phyloP scores from a whole-genome alignment of 2,113 vertebrate genomes.

The Thunnus maccoyii region DNA sequence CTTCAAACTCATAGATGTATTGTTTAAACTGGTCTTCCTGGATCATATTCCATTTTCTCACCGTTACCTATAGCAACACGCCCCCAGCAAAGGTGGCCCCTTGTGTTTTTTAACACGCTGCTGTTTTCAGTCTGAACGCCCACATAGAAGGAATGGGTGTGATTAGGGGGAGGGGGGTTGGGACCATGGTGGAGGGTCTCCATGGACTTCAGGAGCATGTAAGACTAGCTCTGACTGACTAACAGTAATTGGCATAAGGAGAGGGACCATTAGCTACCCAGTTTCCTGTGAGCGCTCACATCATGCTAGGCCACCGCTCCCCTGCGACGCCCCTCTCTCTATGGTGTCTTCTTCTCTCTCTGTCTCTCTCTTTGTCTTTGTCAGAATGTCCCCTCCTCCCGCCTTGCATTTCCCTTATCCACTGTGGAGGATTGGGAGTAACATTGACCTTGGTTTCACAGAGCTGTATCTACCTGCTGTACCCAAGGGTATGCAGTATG shows the following conservation, averaged over 20 bases:
- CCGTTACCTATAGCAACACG: not conserved
- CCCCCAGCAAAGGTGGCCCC: not conserved
- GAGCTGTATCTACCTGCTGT: constrained; percentile 52
- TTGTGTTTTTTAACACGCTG: not conserved
- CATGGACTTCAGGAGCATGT: constrained; percentile 40
- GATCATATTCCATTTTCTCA: not conserved
- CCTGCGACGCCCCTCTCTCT: constrained; percentile 17
- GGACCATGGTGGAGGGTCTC: constrained; percentile 45
- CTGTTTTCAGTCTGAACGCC: constrained; percentile 1
- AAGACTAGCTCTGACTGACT: constrained; percentile 66
- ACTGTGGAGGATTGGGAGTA: constrained; percentile 31
- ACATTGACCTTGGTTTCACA: constrained; percentile 51
- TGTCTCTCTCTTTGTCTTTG: constrained; percentile 11
- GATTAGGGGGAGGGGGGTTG: constrained; percentile 26
- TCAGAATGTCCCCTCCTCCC: constrained; percentile 15
- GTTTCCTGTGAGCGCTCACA: constrained; percentile 65
- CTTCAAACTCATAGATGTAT: too few species aligned
- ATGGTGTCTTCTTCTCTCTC: constrained; percentile 13
- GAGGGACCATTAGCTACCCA: constrained; percentile 67
- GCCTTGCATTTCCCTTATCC: constrained; percentile 7
- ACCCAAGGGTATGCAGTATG: constrained; percentile 46
- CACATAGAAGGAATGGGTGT: not conserved
- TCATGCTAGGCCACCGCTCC: constrained; percentile 29
- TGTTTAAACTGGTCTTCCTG: not conserved
- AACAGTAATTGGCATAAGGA: constrained; percentile 55